These are phyloP conservation scores for Apantesis nais DNA, from an alignment of 2,888 invertebrate genomes.

Conservation along the genomic window DNA sequence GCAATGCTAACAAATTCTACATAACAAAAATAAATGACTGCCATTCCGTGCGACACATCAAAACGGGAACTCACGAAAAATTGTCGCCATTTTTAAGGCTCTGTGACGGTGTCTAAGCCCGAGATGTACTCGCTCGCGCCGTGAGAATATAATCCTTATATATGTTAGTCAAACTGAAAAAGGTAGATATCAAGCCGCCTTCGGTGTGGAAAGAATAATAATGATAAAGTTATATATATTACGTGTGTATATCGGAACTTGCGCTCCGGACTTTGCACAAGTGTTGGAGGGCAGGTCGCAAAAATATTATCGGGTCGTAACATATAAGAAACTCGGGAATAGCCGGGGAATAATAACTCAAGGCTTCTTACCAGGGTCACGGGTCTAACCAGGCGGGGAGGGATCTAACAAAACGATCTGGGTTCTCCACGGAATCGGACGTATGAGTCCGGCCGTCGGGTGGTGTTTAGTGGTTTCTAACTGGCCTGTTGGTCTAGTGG, in stretches of 20 bases:
- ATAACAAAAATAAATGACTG: conserved; percentile 14
- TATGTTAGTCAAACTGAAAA: conserved; percentile 11
- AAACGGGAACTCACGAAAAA: conserved; percentile 14
- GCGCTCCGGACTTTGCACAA: too few relatives aligned
- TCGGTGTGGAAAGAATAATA: neutral
- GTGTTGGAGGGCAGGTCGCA: too few relatives aligned
- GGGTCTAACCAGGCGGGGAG: too few relatives aligned
- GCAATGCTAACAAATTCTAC: conserved; percentile 11
- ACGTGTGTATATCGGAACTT: neutral
- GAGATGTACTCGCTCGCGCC: conserved; percentile 9
- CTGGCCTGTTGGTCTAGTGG: too few relatives aligned
- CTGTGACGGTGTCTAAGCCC: conserved; percentile 8
- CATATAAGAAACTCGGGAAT: too few relatives aligned
- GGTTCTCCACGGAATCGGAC: too few relatives aligned
- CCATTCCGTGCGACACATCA: conserved; percentile 14
- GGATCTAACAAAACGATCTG: too few relatives aligned
- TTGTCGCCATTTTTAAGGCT: conserved; percentile 19
- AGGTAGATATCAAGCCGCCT: neutral
- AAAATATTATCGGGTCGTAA: too few relatives aligned
- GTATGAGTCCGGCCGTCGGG: too few relatives aligned
- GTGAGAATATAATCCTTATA: conserved; percentile 9
- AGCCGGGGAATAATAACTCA: too few relatives aligned
- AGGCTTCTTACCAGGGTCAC: too few relatives aligned
- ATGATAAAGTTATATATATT: neutral
- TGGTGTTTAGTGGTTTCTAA: too few relatives aligned